Conservation (phyloP, 2,797 vertebrate species). For the Poecilia gillii region DNA sequence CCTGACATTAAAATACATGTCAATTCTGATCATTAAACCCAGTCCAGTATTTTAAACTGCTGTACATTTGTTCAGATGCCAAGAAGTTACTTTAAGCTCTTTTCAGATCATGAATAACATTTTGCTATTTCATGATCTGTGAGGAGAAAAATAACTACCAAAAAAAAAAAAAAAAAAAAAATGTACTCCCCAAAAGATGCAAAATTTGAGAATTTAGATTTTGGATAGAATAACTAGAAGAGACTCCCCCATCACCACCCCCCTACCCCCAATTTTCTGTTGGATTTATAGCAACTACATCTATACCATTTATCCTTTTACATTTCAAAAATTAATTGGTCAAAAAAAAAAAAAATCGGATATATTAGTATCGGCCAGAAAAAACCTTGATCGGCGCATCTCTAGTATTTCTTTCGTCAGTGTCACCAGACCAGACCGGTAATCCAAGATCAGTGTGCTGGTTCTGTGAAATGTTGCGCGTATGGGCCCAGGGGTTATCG, state of each 20-base stretch:
- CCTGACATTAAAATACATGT: not conserved
- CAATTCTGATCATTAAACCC: not conserved
- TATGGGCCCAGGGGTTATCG: constrained; percentile 57
- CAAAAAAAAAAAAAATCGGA: not conserved
- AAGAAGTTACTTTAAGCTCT: not conserved
- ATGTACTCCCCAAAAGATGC: not conserved
- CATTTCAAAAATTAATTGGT: not conserved
- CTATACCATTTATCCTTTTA: not conserved
- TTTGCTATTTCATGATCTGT: not conserved
- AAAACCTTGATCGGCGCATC: not conserved
- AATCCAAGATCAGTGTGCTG: constrained; percentile 62
- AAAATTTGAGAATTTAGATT: not conserved
- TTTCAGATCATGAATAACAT: not conserved
- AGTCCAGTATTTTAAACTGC: not conserved
- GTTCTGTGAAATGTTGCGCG: constrained; percentile 66
- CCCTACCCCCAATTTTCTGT: not conserved
- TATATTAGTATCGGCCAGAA: not conserved
- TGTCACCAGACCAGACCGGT: constrained; percentile 54
- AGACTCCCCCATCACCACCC: not conserved
- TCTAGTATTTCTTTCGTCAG: constrained; percentile 4
- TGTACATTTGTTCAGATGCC: not conserved
- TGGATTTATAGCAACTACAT: not conserved
- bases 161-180: not conserved
- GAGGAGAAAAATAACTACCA: no score
- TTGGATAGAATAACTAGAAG: not conserved